Evolutionary conservation across 2,888 invertebrate genomes (phyloP).

Genomic region (Leptinotarsa rubiginosa): DNA sequence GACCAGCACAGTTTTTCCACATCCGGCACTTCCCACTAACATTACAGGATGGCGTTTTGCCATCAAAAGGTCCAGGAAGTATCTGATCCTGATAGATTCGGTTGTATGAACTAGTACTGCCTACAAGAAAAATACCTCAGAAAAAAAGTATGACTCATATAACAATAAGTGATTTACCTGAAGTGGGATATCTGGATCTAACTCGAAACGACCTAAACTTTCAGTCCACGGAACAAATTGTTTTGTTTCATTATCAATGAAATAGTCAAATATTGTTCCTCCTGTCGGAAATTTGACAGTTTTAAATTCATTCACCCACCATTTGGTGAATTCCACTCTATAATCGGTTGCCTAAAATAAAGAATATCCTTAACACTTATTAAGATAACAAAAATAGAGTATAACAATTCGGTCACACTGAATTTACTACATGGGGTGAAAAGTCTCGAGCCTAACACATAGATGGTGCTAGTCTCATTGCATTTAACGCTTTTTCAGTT

Average conservation of each 20-base stretch:
- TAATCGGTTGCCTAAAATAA: constrained; percentile 72
- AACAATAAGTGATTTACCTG: constrained; percentile 71
- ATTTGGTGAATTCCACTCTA: constrained; percentile 90
- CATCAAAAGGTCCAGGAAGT: constrained; percentile 90
- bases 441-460: too few relatives aligned
- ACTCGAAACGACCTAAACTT: constrained; percentile 88
- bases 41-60: constrained; percentile 91
- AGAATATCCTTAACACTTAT: neutral
- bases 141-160: neutral
- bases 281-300: constrained; percentile 90
- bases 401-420: too few relatives aligned
- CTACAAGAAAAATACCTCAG: constrained; percentile 63
- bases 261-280: constrained; percentile 96
- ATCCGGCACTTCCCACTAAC: constrained; percentile 93
- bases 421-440: too few relatives aligned
- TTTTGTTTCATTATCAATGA: constrained; percentile 90
- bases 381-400: neutral
- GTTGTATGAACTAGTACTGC: constrained; percentile 92
- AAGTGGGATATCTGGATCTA: constrained; percentile 91
- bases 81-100: constrained; percentile 91
- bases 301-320: constrained; percentile 98
- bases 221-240: constrained; percentile 92
- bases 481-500: too few relatives aligned
- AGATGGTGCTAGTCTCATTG: too few relatives aligned
- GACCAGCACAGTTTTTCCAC: constrained; percentile 90